These are phyloP conservation scores for Atlantisia rogersi DNA, from an alignment of 2,113 vertebrate species.

Conservation along the genomic window DNA sequence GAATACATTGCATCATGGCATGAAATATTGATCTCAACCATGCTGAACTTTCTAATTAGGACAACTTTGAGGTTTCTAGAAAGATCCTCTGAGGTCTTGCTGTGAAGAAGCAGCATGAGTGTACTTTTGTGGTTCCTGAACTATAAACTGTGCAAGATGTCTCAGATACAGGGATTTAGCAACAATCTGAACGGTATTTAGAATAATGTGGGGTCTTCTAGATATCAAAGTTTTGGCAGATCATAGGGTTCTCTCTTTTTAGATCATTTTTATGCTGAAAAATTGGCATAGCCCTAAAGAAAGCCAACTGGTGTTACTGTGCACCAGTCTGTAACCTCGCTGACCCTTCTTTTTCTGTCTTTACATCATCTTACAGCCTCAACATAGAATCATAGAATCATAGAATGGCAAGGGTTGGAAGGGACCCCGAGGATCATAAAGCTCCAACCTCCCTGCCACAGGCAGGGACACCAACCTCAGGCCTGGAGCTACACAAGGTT, in stretches of 20 bases:
- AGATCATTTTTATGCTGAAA: neutral
- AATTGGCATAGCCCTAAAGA: neutral
- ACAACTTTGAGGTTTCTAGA: neutral
- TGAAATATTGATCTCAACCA: neutral
- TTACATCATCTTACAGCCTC: neutral
- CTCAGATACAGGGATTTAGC: neutral
- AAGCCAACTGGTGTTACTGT: neutral
- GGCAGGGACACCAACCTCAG: too few relatives aligned
- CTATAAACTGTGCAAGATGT: neutral
- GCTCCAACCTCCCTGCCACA: too few relatives aligned
- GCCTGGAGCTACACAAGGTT: too few relatives aligned
- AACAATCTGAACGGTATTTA: neutral
- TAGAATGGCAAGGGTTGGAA: too few relatives aligned
- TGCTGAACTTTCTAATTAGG: neutral
- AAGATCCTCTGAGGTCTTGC: neutral
- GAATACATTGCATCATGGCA: conserved; percentile 5
- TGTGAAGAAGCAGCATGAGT: neutral
- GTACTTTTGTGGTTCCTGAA: neutral
- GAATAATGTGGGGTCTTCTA: neutral
- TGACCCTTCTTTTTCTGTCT: neutral
- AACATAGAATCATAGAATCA: neutral
- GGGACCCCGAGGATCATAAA: too few relatives aligned
- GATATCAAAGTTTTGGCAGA: neutral
- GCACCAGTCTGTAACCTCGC: neutral
- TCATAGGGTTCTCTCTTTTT: neutral